Evolutionary conservation across 1,140 invertebrate species (phyloP), one percentile per base, ranked within the genome.

Genomic region (Pygmarrhopalites habei): DNA sequence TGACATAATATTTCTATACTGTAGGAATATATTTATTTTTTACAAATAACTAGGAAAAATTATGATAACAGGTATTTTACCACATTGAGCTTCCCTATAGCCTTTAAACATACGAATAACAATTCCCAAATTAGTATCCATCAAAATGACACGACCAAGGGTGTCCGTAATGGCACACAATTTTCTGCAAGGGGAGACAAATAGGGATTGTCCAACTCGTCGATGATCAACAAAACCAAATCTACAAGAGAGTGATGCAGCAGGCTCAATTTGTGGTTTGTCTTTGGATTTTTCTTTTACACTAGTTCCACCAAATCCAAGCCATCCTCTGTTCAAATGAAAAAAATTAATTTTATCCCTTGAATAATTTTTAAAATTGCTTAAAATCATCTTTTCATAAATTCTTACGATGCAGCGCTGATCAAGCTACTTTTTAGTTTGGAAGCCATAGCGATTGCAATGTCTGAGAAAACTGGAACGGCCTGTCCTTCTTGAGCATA

Each of bases 61-160:
- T n/a, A n/a, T n/a, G n/a, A n/a, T n/a, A n/a, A n/a, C n/a, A n/a
- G n/a, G n/a, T n/a, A n/a, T n/a, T n/a, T n/a, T 86, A n/a, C n/a
- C 87, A 77, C 88, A 92, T 73, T 96, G 89, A 10, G 93, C 92
- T 77, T 96, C 89, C 61, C 93, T 79, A 74, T 95, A 97, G 12
- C 82, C 94, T 80, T 96, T 96, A 81, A 92, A 95, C 74, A 95
- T 86, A 62, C 91, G 81, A 21, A 95, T 74, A 21, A 87, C 85
- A 58, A 89, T 81, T 10, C 91, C 89, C 72, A 82, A 83, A 39
- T 80, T 81, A 25, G 89, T 84, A 76, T 97, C 92, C 17, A 97
- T 74, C 2, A 98, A 78, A 51, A 86, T 82, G 0, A 98, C 87
- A 70, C 93, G 80, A 19, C 93, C 92, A 72, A 94, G 83, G 68